These are phyloP conservation scores for Rhyacichthys aspro DNA, from an alignment of 2,797 vertebrate species.

Conservation along the genomic window DNA sequence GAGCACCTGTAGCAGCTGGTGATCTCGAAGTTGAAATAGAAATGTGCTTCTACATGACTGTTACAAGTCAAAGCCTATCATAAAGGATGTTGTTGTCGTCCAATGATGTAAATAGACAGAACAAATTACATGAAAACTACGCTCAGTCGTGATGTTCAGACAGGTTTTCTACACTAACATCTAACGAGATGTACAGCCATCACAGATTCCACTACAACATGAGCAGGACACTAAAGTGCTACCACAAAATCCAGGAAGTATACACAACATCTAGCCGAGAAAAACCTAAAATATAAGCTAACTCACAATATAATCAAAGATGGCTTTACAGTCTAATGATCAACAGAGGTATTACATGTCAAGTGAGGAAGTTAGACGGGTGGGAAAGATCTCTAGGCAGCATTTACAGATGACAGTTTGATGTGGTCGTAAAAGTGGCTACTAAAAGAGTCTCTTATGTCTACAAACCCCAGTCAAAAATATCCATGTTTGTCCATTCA, in stretches of 20 bases:
- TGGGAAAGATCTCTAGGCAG: constrained; percentile 45
- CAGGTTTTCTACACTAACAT: constrained; percentile 19
- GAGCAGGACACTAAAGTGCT: constrained; percentile 49
- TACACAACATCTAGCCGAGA: constrained; percentile 28
- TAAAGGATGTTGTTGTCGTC: background rate
- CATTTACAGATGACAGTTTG: constrained; percentile 44
- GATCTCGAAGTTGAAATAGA: constrained; percentile 26
- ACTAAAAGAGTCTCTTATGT: constrained; percentile 38
- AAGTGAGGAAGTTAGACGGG: constrained; percentile 34
- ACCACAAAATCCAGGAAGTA: constrained; percentile 26
- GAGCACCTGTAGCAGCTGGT: constrained; percentile 48
- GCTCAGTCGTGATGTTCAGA: background rate
- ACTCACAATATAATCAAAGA: constrained; percentile 23
- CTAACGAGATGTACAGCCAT: constrained; percentile 15
- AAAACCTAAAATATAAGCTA: constrained; percentile 22
- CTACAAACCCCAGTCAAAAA: constrained; percentile 63
- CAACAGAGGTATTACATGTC: constrained; percentile 38
- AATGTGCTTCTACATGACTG: background rate
- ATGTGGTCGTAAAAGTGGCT: constrained; percentile 25
- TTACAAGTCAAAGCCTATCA: background rate
- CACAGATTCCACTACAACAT: constrained; percentile 21
- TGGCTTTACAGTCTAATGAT: constrained; percentile 7
- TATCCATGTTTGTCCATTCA: constrained; percentile 63
- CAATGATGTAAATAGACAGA: constrained; percentile 7
- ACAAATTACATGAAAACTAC: background rate